Evolutionary conservation across 2,888 invertebrate genomes (phyloP).

Genomic region (Willowsia nigromaculata): DNA sequence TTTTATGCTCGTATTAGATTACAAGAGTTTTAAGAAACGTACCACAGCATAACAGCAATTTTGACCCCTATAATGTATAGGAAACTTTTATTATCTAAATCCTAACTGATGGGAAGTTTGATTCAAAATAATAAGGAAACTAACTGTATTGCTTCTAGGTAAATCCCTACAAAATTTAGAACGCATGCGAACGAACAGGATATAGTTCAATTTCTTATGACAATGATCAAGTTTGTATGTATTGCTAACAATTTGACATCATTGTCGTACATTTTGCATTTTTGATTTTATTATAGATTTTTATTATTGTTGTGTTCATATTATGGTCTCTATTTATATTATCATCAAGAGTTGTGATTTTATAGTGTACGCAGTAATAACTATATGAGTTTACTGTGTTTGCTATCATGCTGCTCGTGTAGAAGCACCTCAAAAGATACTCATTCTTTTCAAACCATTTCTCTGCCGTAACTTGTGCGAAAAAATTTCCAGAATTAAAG

Average conservation of each 20-base stretch:
- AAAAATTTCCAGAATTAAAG: not conserved
- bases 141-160: not conserved
- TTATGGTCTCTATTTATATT: constrained; percentile 24
- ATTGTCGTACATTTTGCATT: not conserved
- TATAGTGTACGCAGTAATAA: not conserved
- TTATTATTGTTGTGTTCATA: constrained; percentile 36
- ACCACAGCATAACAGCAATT: not conserved
- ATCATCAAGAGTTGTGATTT: not conserved
- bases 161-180: not conserved
- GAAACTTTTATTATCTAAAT: not conserved
- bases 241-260: constrained; percentile 51
- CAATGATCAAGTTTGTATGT: constrained; percentile 17
- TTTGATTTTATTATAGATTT: not conserved
- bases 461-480: not conserved
- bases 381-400: not conserved
- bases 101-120: not conserved
- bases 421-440: constrained; percentile 3
- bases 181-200: constrained; percentile 22
- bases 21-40: not conserved
- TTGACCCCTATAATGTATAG: not conserved
- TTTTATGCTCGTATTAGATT: not conserved
- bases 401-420: not conserved
- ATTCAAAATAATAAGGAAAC: not conserved
- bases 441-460: not conserved
- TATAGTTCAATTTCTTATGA: not conserved